These are phyloP conservation scores for Gouania willdenowi DNA, from an alignment of 2,797 vertebrate genomes.

Conservation along the genomic window DNA sequence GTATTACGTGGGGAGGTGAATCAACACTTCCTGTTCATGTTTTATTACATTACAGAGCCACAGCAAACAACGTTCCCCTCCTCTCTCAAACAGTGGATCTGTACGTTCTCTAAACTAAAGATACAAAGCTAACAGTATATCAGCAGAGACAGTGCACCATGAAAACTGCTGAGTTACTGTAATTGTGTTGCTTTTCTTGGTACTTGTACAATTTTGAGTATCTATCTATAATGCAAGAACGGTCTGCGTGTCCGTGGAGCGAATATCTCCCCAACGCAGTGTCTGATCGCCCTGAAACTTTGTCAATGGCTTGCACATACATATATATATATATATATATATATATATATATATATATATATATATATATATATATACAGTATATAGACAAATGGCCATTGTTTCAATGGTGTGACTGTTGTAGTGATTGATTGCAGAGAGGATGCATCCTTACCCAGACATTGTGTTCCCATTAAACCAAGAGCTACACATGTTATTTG, in stretches of 20 bases:
- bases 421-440: constrained; percentile 10
- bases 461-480: constrained; percentile 6
- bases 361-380: too few relatives aligned
- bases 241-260: too few relatives aligned
- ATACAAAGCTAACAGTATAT: constrained; percentile 6
- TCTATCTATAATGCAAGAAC: too few relatives aligned
- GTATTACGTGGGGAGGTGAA: background rate
- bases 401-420: constrained; percentile 21
- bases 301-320: too few relatives aligned
- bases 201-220: too few relatives aligned
- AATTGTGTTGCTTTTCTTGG: too few relatives aligned
- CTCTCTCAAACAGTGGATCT: constrained; percentile 1
- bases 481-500: too few relatives aligned
- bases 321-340: too few relatives aligned
- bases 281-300: too few relatives aligned
- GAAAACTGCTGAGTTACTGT: constrained; percentile 14
- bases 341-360: too few relatives aligned
- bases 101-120: constrained; percentile 4
- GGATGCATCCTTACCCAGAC: background rate
- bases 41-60: background rate
- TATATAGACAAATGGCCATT: constrained; percentile 3
- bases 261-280: too few relatives aligned
- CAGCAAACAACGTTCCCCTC: background rate
- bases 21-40: constrained; percentile 8
- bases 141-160: constrained; percentile 3